Base-by-base conservation (phyloP, 2,113 vertebrate genomes). In the Lycocorax pyrrhopterus region DNA sequence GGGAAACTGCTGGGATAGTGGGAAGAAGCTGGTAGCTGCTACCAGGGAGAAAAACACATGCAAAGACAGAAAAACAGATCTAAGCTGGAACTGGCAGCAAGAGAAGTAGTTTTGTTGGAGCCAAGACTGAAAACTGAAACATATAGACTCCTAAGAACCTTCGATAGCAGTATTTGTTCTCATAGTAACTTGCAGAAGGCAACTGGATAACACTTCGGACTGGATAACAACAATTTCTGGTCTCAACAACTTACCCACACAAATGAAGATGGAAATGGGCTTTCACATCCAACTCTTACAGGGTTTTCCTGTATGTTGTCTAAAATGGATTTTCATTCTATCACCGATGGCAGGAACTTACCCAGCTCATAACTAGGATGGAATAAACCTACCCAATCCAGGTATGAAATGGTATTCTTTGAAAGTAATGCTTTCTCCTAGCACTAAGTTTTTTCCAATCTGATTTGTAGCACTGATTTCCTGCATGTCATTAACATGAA, bases 391-490 rank as follows among this genome's bases (percentile, higher is more conserved):
- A 47, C 39, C 16, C 58, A 64, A 90, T 76, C 47, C 92, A 96
- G 94, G 90, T 96, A 96, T 79, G 79, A 92, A 95, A 78, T 64
- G 18, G 41, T 89, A 7, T 78, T 89, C 8, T 87, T 87, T 95
- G 60, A 78, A 94, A 84, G 86, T 12, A 74, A 71, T 1, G 1
- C 35, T 84, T 90, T 41, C n/a, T 56, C 13, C 41, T 87, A 35
- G 17, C 22, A 37, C 25, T 30, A 52, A 14, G 27, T 60, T 68
- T 51, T 87, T 86, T 71, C 55, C 26, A 18, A 0, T 71, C 10
- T 78, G 41, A 75, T 64, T 46, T 68, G 8, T 68, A 78, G 41
- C 33, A 53, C 26, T 37, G 32, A 60, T 92, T 89, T 92, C 44
- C 64, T 93, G 90, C 80, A 76, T 93, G 49, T 43, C 39, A 58